phyloP scores from a whole-genome alignment of 2,888 invertebrate genomes.

The Entomobrya proxima region DNA sequence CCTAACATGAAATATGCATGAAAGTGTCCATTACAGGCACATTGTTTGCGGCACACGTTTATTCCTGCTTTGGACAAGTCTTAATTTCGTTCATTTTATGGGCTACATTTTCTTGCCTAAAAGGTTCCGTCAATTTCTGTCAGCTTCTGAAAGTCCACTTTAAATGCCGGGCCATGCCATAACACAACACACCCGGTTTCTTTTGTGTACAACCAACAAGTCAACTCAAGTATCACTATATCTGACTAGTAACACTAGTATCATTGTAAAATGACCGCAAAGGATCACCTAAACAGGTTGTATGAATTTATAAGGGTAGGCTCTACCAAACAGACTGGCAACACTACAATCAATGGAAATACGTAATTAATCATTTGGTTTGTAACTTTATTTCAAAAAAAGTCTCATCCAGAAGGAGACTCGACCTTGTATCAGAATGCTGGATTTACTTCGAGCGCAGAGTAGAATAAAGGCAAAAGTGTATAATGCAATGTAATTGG shows the following conservation, averaged over 20 bases:
- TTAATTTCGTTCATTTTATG: conserved; percentile 61
- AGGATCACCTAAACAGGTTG: not conserved
- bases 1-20: not conserved
- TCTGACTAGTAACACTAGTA: not conserved
- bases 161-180: not conserved
- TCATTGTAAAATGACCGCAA: not conserved
- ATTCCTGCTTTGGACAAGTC: conserved; percentile 22
- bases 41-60: conserved; percentile 46
- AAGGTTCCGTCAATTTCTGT: conserved; percentile 65
- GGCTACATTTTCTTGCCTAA: conserved; percentile 53
- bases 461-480: no score
- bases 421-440: no score
- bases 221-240: no score
- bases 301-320: not conserved
- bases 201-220: no score
- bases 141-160: conserved; percentile 51
- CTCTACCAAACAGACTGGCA: not conserved
- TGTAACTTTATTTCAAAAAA: not conserved
- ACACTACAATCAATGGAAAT: not conserved
- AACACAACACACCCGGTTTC: not conserved
- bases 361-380: conserved; percentile 40
- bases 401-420: no score
- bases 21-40: conserved; percentile 41
- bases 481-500: no score
- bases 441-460: no score